Conservation (phyloP, 23 tunicate genomes). For the Trididemnum miniatum region DNA sequence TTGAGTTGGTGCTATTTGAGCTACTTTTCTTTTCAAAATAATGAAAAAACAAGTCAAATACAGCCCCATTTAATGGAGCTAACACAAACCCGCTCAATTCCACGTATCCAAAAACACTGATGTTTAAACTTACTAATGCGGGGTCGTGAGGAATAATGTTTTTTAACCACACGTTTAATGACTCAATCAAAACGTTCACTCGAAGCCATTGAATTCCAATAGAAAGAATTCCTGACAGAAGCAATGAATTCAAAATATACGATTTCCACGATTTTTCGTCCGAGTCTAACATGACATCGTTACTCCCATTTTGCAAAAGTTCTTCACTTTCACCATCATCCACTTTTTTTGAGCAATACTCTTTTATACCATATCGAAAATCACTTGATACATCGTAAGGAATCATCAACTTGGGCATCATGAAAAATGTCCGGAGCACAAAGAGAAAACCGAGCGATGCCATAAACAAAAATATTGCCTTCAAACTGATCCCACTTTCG, state of each 20-base stretch:
- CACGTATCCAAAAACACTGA: background rate
- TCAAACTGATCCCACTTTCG: background rate
- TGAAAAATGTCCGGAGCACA: slow-evolving; percentile 35
- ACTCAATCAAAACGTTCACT: background rate
- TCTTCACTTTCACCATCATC: background rate
- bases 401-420: slow-evolving; percentile 18
- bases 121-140: background rate
- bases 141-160: background rate
- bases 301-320: background rate
- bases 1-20: background rate
- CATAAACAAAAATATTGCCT: background rate
- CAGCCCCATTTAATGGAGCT: background rate
- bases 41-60: background rate
- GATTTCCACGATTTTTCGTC: background rate
- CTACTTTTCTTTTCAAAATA: background rate
- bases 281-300: background rate
- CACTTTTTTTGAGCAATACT: background rate
- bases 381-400: slow-evolving; percentile 26
- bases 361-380: slow-evolving; percentile 19
- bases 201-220: background rate
- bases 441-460: background rate
- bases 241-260: background rate
- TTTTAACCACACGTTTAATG: background rate
- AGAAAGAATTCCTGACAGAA: background rate
- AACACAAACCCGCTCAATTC: background rate